A percentile compares a stretch with the other conserved stretches of the same genome.
These are phyloP conservation scores for Drosophila hydei DNA, from an alignment of 1,140 invertebrate genomes.

Conservation along the genomic window DNA sequence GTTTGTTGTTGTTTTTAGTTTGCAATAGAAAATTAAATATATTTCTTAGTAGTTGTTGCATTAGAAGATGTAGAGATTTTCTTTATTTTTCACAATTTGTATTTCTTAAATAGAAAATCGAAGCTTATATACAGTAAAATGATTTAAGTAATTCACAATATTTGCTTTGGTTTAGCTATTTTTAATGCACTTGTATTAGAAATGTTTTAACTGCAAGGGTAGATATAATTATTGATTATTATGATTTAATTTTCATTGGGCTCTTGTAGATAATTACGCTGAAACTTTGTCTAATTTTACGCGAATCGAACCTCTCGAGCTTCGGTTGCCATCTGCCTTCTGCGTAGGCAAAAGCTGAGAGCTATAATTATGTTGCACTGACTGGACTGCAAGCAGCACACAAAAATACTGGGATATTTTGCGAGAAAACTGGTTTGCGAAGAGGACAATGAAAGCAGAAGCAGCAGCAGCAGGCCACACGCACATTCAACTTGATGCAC, in stretches of 20 bases:
- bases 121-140: constrained; percentile 27
- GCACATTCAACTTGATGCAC: constrained; percentile 23
- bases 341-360: constrained; percentile 48
- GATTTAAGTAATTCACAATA: constrained; percentile 20
- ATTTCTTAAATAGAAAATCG: constrained; percentile 21
- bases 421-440: constrained; percentile 16
- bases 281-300: neutral
- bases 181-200: constrained; percentile 49
- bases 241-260: constrained; percentile 9
- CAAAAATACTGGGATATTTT: constrained; percentile 12
- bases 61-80: constrained; percentile 4
- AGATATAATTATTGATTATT: constrained; percentile 3
- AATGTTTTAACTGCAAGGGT: constrained; percentile 17
- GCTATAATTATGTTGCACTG: constrained; percentile 73
- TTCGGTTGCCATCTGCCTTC: constrained; percentile 58
- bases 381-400: constrained; percentile 10
- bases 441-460: constrained; percentile 11
- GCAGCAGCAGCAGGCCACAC: neutral
- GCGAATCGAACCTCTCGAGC: constrained; percentile 52
- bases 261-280: neutral
- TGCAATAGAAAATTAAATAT: constrained; percentile 43
- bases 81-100: constrained; percentile 16
- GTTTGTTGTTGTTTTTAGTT: constrained; percentile 25
- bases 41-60: constrained; percentile 16
- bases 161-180: constrained; percentile 27